Evolutionary conservation across 2,888 invertebrate genomes (phyloP), one percentile per base, ranked within the genome.

Genomic region (Tubulanus polymorphus): DNA sequence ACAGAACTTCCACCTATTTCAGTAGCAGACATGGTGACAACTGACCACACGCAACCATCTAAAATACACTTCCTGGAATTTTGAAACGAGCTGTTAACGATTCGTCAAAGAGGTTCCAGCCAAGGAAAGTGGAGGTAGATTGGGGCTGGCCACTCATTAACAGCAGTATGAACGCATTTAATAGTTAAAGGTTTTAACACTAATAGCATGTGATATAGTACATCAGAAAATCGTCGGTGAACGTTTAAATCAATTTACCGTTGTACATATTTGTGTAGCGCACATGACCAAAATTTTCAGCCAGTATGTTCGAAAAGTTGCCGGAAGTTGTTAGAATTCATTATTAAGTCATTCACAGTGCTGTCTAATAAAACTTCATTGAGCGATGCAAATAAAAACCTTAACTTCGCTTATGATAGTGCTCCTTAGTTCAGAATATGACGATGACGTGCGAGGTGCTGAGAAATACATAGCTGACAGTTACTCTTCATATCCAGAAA

Each of bases 121-220:
- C 48, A 48, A 12, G 48, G 15, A 55, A 55, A 45, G 32, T 51
- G 1, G 55, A 55, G 51, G 48, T 37, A 12, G 55, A 55, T 49
- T 51, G 29, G 10, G 51, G 51, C 25, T 26, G 35, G 3, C 48
- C 55, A n/a, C n/a, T 55, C 3, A 51, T 55, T 2, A 47, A 55
- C 15, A 37, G 48, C 8, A 48, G 51, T 15, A 15, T 55, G 1
- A 27, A 55, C 3, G 37, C 51, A 2, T 55, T 51, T 35, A 55
- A 55, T 20, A 12, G 12, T 55, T 10, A 20, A 8, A 37, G 29
- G 28, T n/a, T 55, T 5, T 51, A 55, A 45, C 5, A 25, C 3
- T 55, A 26, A 8, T 48, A 8, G 1, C 10, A 12, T 2, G 15
- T 25, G 32, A 37, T 46, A 20, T 37, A 23, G 2, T 8, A 32